phyloP scores from a whole-genome alignment of 2,113 vertebrate genomes.

The Silurus meridionalis region DNA sequence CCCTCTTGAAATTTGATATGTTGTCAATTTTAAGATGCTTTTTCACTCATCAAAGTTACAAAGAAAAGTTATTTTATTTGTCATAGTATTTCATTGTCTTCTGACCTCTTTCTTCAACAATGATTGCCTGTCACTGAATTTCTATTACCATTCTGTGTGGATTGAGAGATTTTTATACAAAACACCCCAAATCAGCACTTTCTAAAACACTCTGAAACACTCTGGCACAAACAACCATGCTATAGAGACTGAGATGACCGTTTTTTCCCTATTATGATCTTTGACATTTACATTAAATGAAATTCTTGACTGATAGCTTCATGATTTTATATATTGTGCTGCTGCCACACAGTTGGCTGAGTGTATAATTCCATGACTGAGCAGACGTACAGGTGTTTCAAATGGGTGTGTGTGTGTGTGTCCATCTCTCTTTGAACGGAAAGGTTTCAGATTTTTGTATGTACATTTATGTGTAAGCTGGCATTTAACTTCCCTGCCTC shows the following conservation, averaged over 20 bases:
- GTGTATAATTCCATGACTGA: background rate
- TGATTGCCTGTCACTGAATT: background rate
- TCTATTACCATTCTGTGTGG: background rate
- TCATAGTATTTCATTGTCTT: background rate
- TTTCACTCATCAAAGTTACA: background rate
- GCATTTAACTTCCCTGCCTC: slow-evolving; percentile 5
- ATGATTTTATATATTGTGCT: background rate
- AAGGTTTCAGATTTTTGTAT: background rate
- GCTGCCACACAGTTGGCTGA: background rate
- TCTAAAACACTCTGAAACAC: background rate
- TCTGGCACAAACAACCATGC: background rate
- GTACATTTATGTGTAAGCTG: background rate
- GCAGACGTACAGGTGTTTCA: background rate
- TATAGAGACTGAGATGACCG: background rate
- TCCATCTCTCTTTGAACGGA: background rate
- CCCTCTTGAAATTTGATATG: background rate
- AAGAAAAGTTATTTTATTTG: background rate
- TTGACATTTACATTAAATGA: background rate
- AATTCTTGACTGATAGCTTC: background rate
- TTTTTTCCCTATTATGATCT: background rate
- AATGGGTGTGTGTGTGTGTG: background rate
- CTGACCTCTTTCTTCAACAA: background rate
- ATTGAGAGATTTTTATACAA: background rate
- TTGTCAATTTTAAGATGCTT: background rate
- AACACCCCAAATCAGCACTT: background rate